phyloP scores from a whole-genome alignment of 2,888 invertebrate species.

The Chouioia cunea region DNA sequence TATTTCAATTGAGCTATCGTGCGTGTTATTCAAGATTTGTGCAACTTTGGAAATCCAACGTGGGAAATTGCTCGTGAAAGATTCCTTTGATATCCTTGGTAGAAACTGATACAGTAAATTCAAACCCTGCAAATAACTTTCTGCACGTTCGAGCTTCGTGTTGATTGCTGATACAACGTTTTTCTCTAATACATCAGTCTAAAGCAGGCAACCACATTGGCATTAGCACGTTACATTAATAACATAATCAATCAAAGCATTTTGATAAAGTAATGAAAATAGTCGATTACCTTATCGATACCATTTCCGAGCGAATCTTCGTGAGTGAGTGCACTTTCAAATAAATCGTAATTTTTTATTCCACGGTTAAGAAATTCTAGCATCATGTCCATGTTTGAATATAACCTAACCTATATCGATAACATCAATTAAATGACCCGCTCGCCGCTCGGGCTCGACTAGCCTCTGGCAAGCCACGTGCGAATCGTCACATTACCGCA shows the following conservation, averaged over 20 bases:
- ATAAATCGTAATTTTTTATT: no score
- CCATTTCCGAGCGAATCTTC: no score
- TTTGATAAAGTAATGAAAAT: no score
- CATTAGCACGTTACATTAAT: no score
- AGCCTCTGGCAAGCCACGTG: no score
- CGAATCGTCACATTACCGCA: no score
- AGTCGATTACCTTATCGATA: no score
- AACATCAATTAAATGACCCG: background rate
- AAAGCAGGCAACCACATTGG: slow-evolving; percentile 21
- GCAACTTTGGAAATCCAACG: slow-evolving; percentile 60
- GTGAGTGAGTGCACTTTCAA: no score
- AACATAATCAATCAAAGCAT: no score
- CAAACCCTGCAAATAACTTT: slow-evolving; percentile 55
- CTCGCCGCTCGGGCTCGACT: no score
- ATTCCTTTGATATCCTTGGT: slow-evolving; percentile 51
- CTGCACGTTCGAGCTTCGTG: slow-evolving; percentile 56
- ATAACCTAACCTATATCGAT: background rate
- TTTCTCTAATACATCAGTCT: slow-evolving; percentile 55
- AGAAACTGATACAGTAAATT: slow-evolving; percentile 53
- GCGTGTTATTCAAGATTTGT: slow-evolving; percentile 56
- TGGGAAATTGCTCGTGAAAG: slow-evolving; percentile 55
- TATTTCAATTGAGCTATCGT: slow-evolving; percentile 51
- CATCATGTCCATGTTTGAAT: no score
- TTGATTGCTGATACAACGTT: slow-evolving; percentile 56
- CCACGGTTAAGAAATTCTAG: no score